phyloP scores from a whole-genome alignment of 2,113 vertebrate species.

The Manacus vitellinus region DNA sequence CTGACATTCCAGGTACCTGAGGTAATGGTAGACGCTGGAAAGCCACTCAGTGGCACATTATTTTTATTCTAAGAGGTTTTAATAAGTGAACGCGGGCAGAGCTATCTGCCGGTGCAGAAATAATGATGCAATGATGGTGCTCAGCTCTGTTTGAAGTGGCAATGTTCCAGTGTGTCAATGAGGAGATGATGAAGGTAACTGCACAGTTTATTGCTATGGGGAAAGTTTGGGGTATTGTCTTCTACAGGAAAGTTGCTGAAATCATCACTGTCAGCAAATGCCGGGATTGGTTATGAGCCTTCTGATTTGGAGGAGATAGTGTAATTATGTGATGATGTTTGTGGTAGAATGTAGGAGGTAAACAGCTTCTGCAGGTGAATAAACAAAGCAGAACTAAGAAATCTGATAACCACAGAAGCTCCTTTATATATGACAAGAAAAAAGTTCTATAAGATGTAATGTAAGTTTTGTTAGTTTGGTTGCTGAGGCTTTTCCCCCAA shows the following conservation, averaged over 20 bases:
- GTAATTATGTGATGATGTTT: constrained; percentile 38
- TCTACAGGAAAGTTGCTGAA: constrained; percentile 26
- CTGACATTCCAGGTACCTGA: constrained; percentile 88
- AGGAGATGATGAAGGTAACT: constrained; percentile 53
- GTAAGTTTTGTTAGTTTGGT: neutral
- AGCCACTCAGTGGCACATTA: constrained; percentile 74
- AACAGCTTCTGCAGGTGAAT: constrained; percentile 56
- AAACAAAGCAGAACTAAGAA: constrained; percentile 23
- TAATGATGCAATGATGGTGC: constrained; percentile 14
- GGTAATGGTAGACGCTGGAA: constrained; percentile 79
- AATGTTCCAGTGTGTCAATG: constrained; percentile 39
- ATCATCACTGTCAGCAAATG: constrained; percentile 33
- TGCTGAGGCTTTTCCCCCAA: neutral
- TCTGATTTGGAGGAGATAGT: constrained; percentile 35
- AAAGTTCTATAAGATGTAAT: neutral
- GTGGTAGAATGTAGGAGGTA: constrained; percentile 17
- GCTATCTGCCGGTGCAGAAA: constrained; percentile 40
- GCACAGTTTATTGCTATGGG: constrained; percentile 27
- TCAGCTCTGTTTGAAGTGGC: constrained; percentile 58
- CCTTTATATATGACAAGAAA: neutral
- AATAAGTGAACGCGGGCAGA: neutral
- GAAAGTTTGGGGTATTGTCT: constrained; percentile 39
- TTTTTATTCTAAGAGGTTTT: constrained; percentile 62
- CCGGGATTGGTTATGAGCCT: neutral
- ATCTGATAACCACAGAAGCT: neutral